Conservation (phyloP, 2,888 invertebrate genomes). For the Rutpela maculata region DNA sequence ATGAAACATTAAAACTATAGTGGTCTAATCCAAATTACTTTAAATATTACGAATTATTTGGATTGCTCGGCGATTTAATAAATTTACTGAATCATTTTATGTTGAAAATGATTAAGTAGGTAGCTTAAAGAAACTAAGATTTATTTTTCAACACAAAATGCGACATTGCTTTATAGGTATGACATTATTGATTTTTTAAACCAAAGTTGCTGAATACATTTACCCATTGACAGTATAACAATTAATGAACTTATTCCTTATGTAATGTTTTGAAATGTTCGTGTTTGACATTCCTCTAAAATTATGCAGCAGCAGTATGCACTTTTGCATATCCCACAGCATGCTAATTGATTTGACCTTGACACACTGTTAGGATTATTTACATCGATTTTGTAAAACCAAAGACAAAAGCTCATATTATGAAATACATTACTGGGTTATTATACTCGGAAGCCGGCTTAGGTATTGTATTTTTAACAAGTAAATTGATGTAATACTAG, state of each 20-base stretch:
- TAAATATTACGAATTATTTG: no score
- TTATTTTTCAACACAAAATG: not conserved
- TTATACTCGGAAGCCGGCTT: not conserved
- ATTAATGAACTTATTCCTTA: no score
- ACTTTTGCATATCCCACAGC: constrained; percentile 13
- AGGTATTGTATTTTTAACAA: not conserved
- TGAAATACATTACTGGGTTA: not conserved
- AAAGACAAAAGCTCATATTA: not conserved
- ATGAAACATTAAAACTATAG: no score
- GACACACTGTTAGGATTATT: constrained; percentile 26
- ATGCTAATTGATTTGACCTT: constrained; percentile 37
- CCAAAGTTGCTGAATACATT: no score
- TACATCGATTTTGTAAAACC: constrained; percentile 18
- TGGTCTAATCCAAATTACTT: no score
- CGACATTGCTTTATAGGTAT: no score
- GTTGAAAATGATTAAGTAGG: no score
- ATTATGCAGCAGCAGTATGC: constrained; percentile 6
- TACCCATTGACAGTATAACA: no score
- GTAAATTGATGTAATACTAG: not conserved
- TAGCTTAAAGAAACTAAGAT: no score
- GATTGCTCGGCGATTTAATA: no score
- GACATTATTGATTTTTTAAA: no score
- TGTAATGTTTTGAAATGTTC: not conserved
- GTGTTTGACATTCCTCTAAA: not conserved
- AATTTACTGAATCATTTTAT: no score